Evolutionary conservation across 2,888 invertebrate genomes (phyloP), one percentile per base, ranked within the genome.

Genomic region (Globia sparganii): DNA sequence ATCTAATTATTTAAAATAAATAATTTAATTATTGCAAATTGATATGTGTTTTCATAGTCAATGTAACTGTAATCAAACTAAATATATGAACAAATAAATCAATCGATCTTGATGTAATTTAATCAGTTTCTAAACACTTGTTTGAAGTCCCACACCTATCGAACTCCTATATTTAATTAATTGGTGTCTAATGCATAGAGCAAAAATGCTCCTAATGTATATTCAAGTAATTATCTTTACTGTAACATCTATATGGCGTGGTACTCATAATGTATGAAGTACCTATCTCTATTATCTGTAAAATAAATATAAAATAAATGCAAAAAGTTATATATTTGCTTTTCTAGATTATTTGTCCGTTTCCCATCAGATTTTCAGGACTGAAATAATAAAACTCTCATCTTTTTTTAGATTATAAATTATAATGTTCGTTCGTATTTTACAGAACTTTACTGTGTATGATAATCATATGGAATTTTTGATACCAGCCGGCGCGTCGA

Each of bases 261-360:
- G 80, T 85, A 87, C 85, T 84, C 78, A 40, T 64, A 64, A 82
- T 83, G 82, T 90, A 86, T 88, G 86, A 86, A 82, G 72, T 87
- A 86, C 49, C 34, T 49, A 67, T 76, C 53, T 72, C 61, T 82
- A 72, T 66, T 86, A 80, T 80, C 66, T 86, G 86, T 88, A 84
- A 83, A 87, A 88, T 88, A 87, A 88, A 71, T 61, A 58, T 34
- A 81, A 58, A 34, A 81, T 49, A 28, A 74, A 78, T 56, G 6
- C 31, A 61, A 31, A 68, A 67, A 64, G 11, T 43, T 43, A 28
- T 28, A 37, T 59, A 40, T 61, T 75, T 49, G 18, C 9, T 73
- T 73, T 75, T 75, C 21, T 73, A 74, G 13, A 61, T 46, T 59
- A 34, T 58, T 21, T 58, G n/a, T 58, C n/a, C 8, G 13, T 34